These are phyloP conservation scores for Micrastur ruficollis DNA, from an alignment of 2,797 vertebrate species.

Conservation along the genomic window DNA sequence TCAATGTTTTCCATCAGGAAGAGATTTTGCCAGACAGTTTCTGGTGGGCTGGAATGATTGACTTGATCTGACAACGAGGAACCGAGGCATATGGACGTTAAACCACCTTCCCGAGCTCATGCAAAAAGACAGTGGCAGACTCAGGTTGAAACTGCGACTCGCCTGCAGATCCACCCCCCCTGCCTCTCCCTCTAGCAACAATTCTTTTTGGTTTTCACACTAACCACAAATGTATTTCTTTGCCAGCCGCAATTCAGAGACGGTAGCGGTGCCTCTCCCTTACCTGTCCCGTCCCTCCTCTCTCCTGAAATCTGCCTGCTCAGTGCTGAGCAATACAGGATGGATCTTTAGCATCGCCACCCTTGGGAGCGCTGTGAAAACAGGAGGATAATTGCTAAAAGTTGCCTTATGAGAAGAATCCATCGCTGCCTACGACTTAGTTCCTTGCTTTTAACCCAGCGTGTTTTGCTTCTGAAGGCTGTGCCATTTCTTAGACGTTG, in stretches of 20 bases:
- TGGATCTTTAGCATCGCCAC: not conserved
- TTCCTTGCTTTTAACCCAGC: not conserved
- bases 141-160: not conserved
- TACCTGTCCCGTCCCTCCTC: fast-evolving
- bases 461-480: not conserved
- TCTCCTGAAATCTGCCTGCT: not conserved
- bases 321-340: not conserved
- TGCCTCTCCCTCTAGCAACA: not conserved
- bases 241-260: not conserved
- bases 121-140: not conserved
- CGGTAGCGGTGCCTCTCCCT: not conserved
- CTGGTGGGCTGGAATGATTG: not conserved
- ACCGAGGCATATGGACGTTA: not conserved
- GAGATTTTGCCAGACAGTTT: not conserved
- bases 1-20: not conserved
- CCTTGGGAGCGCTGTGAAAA: not conserved
- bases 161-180: not conserved
- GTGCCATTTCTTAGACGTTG: not conserved
- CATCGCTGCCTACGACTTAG: fast-evolving
- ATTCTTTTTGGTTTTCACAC: not conserved
- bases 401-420: not conserved
- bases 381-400: not conserved
- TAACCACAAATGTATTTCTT: not conserved
- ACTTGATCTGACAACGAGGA: not conserved
- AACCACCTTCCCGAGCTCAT: fast-evolving